These are phyloP conservation scores for Aphidius gifuensis DNA, from an alignment of 1,140 invertebrate genomes.

Conservation along the genomic window DNA sequence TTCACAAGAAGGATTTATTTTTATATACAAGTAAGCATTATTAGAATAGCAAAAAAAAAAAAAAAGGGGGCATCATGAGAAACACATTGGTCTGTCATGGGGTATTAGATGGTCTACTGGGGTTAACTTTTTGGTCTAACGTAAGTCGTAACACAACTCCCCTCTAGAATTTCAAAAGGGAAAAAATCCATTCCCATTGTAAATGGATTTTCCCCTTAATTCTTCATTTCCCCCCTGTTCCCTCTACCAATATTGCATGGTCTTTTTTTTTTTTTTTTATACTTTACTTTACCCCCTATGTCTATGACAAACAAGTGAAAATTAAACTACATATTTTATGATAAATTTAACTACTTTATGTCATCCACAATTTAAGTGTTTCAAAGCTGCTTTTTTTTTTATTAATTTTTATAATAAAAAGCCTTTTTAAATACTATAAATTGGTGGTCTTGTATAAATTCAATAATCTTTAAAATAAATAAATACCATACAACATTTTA, in stretches of 20 bases:
- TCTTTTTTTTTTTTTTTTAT: neutral
- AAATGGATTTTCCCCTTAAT: neutral
- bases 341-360: neutral
- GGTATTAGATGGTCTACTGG: neutral
- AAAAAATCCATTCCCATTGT: neutral
- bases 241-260: neutral
- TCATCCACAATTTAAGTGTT: neutral
- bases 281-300: neutral
- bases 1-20: too few species aligned
- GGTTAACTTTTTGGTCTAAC: conserved; percentile 5
- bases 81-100: conserved; percentile 5
- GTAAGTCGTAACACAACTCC: too few species aligned
- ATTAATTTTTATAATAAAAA: too few species aligned
- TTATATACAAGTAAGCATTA: neutral
- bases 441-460: too few species aligned
- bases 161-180: neutral
- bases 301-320: conserved; percentile 35
- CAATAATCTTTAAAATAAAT: too few species aligned
- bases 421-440: too few species aligned
- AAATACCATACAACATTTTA: neutral
- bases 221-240: conserved; percentile 2
- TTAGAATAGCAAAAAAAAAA: neutral
- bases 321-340: conserved; percentile 30
- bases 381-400: too few species aligned
- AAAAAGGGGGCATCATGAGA: conserved; percentile 12